Percentiles rank a stretch among this genome's conserved stretches.
These are phyloP conservation scores for Nycteola revayana DNA, from an alignment of 2,888 invertebrate genomes.

Conservation along the genomic window DNA sequence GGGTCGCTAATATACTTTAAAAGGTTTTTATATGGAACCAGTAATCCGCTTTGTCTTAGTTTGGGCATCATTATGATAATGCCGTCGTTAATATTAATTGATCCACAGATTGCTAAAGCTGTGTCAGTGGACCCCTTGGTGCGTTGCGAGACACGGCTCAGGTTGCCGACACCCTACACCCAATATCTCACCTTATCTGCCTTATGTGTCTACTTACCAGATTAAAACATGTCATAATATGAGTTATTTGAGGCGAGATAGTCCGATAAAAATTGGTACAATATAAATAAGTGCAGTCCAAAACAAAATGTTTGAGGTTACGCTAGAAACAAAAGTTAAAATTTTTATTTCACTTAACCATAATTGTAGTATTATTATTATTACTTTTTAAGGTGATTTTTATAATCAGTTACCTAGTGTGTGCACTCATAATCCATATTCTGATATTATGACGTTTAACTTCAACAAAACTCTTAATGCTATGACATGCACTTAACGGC, in stretches of 20 bases:
- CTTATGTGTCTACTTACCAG: conserved; percentile 32
- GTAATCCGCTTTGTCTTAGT: conserved; percentile 20
- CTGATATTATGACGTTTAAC: background rate
- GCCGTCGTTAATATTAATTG: conserved; percentile 30
- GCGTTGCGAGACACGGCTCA: conserved; percentile 34
- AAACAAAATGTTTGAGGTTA: too few species aligned
- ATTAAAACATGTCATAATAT: conserved; percentile 38
- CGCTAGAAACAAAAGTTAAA: too few species aligned
- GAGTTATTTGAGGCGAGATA: conserved; percentile 35
- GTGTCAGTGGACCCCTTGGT: conserved; percentile 38
- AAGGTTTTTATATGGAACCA: conserved; percentile 13
- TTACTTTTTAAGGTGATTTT: background rate
- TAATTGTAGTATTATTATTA: too few species aligned
- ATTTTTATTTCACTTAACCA: too few species aligned
- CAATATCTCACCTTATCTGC: conserved; percentile 44
- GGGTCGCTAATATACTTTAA: conserved; percentile 8
- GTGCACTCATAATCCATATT: background rate
- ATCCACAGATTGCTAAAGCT: conserved; percentile 32
- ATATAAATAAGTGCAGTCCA: too few species aligned
- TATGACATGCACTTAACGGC: conserved; percentile 19
- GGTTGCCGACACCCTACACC: conserved; percentile 50
- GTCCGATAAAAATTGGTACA: conserved; percentile 30
- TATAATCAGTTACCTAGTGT: too few species aligned
- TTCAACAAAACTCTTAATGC: conserved; percentile 5
- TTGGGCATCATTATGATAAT: conserved; percentile 15